Evolutionary conservation across 2,113 vertebrate species (phyloP), one percentile per base, ranked within the genome.

Genomic region (Corapipo altera): DNA sequence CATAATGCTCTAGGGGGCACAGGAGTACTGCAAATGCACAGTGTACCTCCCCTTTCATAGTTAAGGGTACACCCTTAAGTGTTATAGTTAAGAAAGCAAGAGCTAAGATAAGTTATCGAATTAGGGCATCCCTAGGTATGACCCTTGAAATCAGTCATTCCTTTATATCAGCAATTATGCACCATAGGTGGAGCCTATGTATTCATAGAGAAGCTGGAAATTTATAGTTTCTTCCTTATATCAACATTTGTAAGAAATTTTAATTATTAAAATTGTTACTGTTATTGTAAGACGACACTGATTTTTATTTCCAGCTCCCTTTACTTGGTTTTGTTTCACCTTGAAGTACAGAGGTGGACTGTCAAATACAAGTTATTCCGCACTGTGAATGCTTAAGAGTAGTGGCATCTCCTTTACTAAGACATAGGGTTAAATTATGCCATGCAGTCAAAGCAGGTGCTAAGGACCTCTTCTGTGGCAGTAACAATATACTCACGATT

Each of bases 1-100:
- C 49, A 26, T 9, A 72, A 37, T 82, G 79, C 94, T 94, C 62
- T 91, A 94, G 93, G 71, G 93, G 83, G 86, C 92, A 94, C 77
- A 91, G 87, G 66, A 91, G 77, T 64, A 85, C 74, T 67, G 52
- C 16, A 79, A 77, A 84, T 77, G 28, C 18, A 20, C 15, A 26
- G 2, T 13, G 16, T 15, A 15, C 22, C 19, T 88, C 59, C 62
- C 44, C 22, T 90, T 75, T 37, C 0, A 3, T n/a, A 22, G 55
- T 39, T n/a, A 44, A 59, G 35, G 59, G 9, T 67, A 41, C 27
- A 44, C 43, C 10, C 15, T 26, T 12, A 66, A 30, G 32, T 21
- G 23, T 41, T 51, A 23, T 14, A 37, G 35, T 51, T 59, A 62
- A 64, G 78, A 94, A 49, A 67, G 27, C 14, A n/a, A 48, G n/a